phyloP scores from a whole-genome alignment of 1,140 invertebrate genomes.

The Eueides isabella region DNA sequence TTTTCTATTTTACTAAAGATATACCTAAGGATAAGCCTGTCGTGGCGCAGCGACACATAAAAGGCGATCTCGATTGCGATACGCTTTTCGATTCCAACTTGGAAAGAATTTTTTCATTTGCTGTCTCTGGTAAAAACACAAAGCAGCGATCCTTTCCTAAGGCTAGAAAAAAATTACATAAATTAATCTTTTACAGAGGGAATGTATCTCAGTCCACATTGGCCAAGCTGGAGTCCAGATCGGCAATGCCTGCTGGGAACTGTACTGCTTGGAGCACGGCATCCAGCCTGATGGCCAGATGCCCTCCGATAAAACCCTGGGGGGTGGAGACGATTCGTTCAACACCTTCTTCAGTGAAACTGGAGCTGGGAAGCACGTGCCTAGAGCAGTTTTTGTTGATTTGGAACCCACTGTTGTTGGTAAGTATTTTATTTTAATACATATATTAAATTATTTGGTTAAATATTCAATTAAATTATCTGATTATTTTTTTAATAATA shows the following conservation, averaged over 20 bases:
- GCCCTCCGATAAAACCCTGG: conserved; percentile 88
- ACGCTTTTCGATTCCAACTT: too few relatives aligned
- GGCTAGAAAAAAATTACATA: too few relatives aligned
- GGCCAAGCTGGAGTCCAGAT: conserved; percentile 96
- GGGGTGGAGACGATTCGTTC: conserved; percentile 89
- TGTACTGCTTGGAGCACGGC: conserved; percentile 95
- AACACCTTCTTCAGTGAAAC: conserved; percentile 94
- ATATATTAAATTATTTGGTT: too few relatives aligned
- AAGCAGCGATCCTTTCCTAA: too few relatives aligned
- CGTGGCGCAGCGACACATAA: too few relatives aligned
- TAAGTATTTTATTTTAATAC: conserved; percentile 48
- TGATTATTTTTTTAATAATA: too few relatives aligned
- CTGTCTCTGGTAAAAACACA: too few relatives aligned
- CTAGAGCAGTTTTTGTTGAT: conserved; percentile 86
- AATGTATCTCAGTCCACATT: conserved; percentile 94
- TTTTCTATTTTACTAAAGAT: too few relatives aligned
- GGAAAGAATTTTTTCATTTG: too few relatives aligned
- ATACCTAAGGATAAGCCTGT: too few relatives aligned
- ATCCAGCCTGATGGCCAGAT: conserved; percentile 94
- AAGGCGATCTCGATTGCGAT: too few relatives aligned
- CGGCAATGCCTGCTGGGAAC: conserved; percentile 93
- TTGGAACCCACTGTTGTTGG: conserved; percentile 90
- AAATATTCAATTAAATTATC: too few relatives aligned
- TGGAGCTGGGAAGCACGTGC: conserved; percentile 88
- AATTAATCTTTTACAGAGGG: conserved; percentile 84